A percentile compares a stretch with the other conserved stretches of the same genome.
Conservation (phyloP, 2,888 invertebrate species). For the Sturmia bella region DNA sequence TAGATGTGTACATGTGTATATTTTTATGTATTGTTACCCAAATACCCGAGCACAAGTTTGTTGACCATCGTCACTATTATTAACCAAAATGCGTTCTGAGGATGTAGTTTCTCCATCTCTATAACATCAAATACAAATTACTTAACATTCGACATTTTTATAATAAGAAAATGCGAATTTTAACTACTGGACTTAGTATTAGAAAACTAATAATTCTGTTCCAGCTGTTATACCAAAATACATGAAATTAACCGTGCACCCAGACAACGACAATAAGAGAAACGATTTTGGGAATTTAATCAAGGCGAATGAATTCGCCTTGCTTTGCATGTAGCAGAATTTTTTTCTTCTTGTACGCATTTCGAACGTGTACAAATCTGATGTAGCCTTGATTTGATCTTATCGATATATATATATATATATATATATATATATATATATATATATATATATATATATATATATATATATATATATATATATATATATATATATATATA, state of each 20-base stretch:
- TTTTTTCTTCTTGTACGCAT: too few relatives aligned
- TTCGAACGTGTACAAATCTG: too few relatives aligned
- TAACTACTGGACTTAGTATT: too few relatives aligned
- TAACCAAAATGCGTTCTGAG: constrained; percentile 5
- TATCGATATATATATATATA: neutral
- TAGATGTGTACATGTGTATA: neutral
- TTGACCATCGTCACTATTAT: constrained; percentile 24
- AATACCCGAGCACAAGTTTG: constrained; percentile 43
- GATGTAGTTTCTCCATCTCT: constrained; percentile 24
- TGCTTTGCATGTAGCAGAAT: too few relatives aligned
- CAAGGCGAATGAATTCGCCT: too few relatives aligned
- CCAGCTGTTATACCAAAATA: too few relatives aligned
- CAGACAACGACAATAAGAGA: too few relatives aligned
- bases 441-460: neutral
- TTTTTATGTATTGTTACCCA: constrained; percentile 29
- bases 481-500: neutral
- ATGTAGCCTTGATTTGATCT: too few relatives aligned
- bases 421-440: neutral
- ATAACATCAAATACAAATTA: neutral
- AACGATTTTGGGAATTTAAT: neutral
- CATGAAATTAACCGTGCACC: too few relatives aligned
- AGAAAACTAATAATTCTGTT: too few relatives aligned
- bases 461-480: neutral
- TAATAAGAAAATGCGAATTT: too few relatives aligned
- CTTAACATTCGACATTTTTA: neutral